Evolutionary conservation across 2,888 invertebrate genomes (phyloP).

Genomic region (Drosophila parthenogenetica): DNA sequence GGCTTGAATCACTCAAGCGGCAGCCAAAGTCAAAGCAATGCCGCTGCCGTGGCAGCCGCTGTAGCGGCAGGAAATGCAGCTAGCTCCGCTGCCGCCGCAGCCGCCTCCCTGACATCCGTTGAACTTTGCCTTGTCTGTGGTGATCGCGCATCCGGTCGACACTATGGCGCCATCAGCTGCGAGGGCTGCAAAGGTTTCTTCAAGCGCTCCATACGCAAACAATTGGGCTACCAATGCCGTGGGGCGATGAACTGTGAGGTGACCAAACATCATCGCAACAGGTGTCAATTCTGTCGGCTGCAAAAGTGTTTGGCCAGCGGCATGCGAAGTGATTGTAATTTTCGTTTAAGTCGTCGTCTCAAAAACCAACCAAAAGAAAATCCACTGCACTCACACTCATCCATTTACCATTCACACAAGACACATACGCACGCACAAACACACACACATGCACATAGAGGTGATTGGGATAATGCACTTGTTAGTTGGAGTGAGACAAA

Average conservation of each 20-base stretch:
- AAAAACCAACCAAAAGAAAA: constrained; percentile 41
- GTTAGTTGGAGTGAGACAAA: constrained; percentile 22
- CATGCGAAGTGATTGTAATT: constrained; percentile 99
- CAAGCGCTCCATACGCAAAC: constrained; percentile 98
- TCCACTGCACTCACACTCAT: constrained; percentile 32
- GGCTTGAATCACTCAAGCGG: constrained; percentile 61
- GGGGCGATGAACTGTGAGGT: constrained; percentile 99
- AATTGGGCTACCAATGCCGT: constrained; percentile 97
- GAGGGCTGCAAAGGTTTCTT: constrained; percentile 99
- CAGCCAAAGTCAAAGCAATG: constrained; percentile 32
- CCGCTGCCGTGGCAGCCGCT: constrained; percentile 42
- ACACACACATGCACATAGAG: constrained; percentile 1
- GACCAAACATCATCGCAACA: constrained; percentile 98
- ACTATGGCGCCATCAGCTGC: constrained; percentile 96
- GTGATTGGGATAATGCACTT: constrained; percentile 25
- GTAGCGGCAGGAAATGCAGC: constrained; percentile 60
- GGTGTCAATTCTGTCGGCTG: constrained; percentile 98
- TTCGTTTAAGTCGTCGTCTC: constrained; percentile 85
- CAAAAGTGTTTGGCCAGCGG: constrained; percentile 99
- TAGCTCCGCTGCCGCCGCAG: constrained; percentile 51
- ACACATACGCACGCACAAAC: constrained; percentile 6
- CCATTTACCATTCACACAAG: constrained; percentile 26
- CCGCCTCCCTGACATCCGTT: constrained; percentile 69
- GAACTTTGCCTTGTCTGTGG: constrained; percentile 98
- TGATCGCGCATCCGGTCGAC: constrained; percentile 97